A percentile compares a stretch with the other conserved stretches of the same genome.
phyloP scores from a whole-genome alignment of 2,888 invertebrate genomes.

The Sericinus montela region DNA sequence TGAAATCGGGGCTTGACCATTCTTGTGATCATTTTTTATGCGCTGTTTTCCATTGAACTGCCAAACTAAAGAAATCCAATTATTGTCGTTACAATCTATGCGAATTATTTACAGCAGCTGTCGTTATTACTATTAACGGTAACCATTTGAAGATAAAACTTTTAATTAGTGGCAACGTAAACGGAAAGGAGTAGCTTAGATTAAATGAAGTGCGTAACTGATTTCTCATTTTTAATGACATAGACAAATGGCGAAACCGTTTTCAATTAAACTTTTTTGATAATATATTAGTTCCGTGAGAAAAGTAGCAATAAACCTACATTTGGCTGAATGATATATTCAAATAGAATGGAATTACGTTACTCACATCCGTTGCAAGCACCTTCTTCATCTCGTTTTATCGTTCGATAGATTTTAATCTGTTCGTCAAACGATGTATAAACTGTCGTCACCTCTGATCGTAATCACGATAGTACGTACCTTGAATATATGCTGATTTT shows the following conservation, averaged over 20 bases:
- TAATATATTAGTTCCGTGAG: constrained; percentile 78
- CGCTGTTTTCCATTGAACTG: constrained; percentile 38
- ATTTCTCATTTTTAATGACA: constrained; percentile 51
- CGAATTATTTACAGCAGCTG: constrained; percentile 47
- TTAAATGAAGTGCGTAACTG: constrained; percentile 42
- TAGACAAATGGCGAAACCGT: constrained; percentile 69
- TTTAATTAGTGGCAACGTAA: constrained; percentile 44
- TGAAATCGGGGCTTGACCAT: constrained; percentile 66
- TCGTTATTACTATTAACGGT: constrained; percentile 33
- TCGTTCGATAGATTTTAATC: constrained; percentile 62
- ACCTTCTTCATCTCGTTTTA: constrained; percentile 58
- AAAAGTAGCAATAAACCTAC: constrained; percentile 78
- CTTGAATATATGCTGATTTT: constrained; percentile 35
- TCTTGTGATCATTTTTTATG: constrained; percentile 58
- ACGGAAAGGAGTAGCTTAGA: constrained; percentile 41
- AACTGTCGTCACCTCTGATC: constrained; percentile 57
- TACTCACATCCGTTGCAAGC: constrained; percentile 69
- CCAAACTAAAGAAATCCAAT: constrained; percentile 47
- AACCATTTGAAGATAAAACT: constrained; percentile 21
- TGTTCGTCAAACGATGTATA: constrained; percentile 68
- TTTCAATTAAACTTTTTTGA: constrained; percentile 71
- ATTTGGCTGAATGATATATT: constrained; percentile 74
- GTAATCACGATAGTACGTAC: constrained; percentile 46
- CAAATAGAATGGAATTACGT: constrained; percentile 74
- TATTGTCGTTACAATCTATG: constrained; percentile 37